Conservation (phyloP, 2,797 vertebrate species). For the Tarsius wallacei region DNA sequence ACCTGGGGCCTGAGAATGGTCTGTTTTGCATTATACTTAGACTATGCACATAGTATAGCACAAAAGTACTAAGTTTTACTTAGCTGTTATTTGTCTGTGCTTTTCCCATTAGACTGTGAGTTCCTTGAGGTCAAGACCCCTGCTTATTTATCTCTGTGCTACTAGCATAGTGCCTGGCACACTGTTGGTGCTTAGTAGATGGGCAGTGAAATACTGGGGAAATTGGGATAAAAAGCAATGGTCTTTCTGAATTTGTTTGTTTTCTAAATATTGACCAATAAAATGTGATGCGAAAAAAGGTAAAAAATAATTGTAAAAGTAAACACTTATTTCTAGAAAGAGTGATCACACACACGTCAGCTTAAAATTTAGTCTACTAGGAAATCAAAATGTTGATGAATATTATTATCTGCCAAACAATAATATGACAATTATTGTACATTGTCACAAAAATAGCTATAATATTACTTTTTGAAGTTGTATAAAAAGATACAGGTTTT, state of each 20-base stretch:
- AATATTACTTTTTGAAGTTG: neutral
- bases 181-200: neutral
- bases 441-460: neutral
- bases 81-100: neutral
- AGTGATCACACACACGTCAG: neutral
- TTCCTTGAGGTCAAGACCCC: neutral
- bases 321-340: neutral
- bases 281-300: neutral
- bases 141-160: neutral
- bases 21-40: neutral
- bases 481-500: neutral
- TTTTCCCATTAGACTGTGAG: neutral
- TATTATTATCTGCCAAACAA: neutral
- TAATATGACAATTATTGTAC: neutral
- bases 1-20: neutral
- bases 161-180: neutral
- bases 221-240: neutral
- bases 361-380: neutral
- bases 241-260: neutral
- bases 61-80: neutral
- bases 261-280: neutral
- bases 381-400: neutral
- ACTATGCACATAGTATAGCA: neutral
- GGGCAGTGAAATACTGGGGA: neutral
- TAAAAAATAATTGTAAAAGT: neutral